Conservation (phyloP, 2,113 vertebrate genomes). For the Saiga tatarica region DNA sequence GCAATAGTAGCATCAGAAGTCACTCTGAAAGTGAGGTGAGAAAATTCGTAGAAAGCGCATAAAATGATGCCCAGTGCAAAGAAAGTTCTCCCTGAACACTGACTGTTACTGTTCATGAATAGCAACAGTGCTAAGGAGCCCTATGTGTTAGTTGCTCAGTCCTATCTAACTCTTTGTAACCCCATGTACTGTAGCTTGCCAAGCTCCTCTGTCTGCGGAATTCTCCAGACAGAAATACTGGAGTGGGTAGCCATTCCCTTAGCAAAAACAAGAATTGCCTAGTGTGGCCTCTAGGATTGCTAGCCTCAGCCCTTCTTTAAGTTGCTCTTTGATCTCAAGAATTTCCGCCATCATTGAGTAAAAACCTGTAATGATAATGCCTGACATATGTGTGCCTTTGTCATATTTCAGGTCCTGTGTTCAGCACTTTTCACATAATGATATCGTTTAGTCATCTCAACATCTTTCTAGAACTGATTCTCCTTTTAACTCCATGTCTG, state of each 20-base stretch:
- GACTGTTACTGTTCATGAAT: not conserved
- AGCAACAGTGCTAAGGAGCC: not conserved
- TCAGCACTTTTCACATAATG: not conserved
- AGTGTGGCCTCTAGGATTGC: not conserved
- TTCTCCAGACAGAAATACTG: not conserved
- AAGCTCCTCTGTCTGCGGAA: not conserved
- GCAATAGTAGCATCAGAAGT: not conserved
- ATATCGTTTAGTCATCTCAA: not conserved
- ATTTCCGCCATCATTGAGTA: not conserved
- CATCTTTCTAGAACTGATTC: not conserved
- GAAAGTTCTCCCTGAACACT: not conserved
- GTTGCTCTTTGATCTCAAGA: not conserved
- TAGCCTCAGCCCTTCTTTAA: not conserved
- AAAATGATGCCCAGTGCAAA: not conserved
- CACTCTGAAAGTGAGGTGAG: not conserved
- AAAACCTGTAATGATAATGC: not conserved
- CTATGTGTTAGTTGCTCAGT: not conserved
- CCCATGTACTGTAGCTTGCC: not conserved
- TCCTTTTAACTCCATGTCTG: not conserved
- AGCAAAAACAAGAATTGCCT: not conserved
- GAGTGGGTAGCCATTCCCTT: not conserved
- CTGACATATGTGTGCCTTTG: not conserved
- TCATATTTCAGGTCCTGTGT: not conserved
- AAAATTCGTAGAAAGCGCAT: not conserved
- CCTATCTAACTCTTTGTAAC: not conserved